Evolutionary conservation across 1,140 invertebrate species (phyloP).

Genomic region (Calephelis virginiensis): DNA sequence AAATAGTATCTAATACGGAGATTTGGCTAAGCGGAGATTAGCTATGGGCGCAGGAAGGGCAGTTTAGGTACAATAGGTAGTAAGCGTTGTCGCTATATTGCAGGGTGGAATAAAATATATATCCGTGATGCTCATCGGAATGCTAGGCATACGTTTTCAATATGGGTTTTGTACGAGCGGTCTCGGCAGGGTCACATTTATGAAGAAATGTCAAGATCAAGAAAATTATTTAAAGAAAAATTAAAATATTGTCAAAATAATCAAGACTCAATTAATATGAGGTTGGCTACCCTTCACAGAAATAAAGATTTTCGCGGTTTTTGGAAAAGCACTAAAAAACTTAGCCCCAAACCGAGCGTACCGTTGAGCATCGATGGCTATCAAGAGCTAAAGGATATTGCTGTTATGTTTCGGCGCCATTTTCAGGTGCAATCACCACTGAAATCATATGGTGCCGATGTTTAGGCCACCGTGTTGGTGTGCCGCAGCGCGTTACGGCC

Average conservation of each 20-base stretch:
- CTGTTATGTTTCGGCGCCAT: too few relatives aligned
- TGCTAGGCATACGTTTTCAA: constrained; percentile 16
- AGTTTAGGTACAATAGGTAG: background rate
- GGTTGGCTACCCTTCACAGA: background rate
- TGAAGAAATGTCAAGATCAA: background rate
- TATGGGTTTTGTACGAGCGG: constrained; percentile 14
- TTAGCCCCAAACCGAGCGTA: too few relatives aligned
- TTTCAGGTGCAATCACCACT: too few relatives aligned
- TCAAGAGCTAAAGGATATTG: too few relatives aligned
- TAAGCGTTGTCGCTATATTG: background rate
- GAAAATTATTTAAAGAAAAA: too few relatives aligned
- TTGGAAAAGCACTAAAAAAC: too few relatives aligned
- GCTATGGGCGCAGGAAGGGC: background rate
- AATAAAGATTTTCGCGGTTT: constrained; percentile 5
- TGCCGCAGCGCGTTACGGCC: too few relatives aligned
- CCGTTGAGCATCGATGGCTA: too few relatives aligned
- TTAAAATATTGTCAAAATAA: constrained; percentile 20
- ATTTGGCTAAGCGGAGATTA: too few relatives aligned
- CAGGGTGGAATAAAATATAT: constrained; percentile 24
- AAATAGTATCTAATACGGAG: too few relatives aligned
- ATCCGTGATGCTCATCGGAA: constrained; percentile 1
- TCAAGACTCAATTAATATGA: constrained; percentile 10
- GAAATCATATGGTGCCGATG: too few relatives aligned
- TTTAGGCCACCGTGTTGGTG: too few relatives aligned
- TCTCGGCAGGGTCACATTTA: background rate